Evolutionary conservation across 2,113 vertebrate species (phyloP).

Genomic region (Bos indicus): DNA sequence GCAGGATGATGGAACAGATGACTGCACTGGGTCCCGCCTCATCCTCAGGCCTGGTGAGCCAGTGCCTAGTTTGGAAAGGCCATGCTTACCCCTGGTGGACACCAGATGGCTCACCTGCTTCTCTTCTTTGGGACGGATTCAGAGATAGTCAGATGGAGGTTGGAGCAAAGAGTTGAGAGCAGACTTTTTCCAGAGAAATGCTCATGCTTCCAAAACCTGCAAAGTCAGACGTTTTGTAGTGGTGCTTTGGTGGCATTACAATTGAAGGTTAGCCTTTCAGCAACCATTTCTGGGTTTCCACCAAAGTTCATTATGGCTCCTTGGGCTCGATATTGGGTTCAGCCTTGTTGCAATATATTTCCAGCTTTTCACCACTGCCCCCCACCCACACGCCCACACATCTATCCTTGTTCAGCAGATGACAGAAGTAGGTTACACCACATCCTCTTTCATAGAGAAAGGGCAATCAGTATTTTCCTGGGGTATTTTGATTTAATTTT

Average conservation of each 20-base stretch:
- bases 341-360: neutral
- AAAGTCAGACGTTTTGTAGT: neutral
- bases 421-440: neutral
- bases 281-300: neutral
- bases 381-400: neutral
- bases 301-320: neutral
- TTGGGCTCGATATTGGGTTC: neutral
- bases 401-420: neutral
- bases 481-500: neutral
- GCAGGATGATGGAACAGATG: neutral
- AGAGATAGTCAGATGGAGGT: neutral
- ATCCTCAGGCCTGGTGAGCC: neutral
- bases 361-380: neutral
- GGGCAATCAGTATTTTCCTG: neutral
- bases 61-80: neutral
- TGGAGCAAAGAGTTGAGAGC: neutral
- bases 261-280: neutral
- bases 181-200: neutral
- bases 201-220: neutral
- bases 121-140: neutral
- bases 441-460: neutral
- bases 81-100: neutral
- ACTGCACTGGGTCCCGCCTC: neutral
- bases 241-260: neutral
- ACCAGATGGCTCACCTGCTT: neutral